phyloP scores from a whole-genome alignment of 92 coral and sea anemone genomes.

The Porites divaricata region DNA sequence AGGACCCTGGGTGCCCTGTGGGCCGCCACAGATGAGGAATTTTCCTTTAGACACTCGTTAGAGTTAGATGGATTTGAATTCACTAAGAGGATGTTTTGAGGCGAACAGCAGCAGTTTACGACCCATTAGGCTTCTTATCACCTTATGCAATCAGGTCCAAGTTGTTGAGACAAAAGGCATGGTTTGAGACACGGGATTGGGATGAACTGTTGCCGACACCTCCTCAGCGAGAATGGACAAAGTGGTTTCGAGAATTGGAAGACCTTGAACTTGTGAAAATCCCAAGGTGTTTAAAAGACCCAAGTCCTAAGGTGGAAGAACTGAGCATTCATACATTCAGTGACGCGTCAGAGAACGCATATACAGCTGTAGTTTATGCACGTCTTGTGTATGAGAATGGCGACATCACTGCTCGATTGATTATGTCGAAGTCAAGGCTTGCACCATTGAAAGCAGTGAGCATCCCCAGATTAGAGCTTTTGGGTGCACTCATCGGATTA shows the following conservation, averaged over 20 bases:
- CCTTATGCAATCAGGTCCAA: too few relatives aligned
- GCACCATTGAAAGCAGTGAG: slow-evolving; percentile 71
- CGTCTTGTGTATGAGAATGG: slow-evolving; percentile 45
- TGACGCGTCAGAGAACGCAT: slow-evolving; percentile 66
- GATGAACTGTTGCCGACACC: too few relatives aligned
- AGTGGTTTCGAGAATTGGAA: too few relatives aligned
- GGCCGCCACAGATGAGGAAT: slow-evolving; percentile 39
- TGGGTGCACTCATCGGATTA: slow-evolving; percentile 43
- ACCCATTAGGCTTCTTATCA: too few relatives aligned
- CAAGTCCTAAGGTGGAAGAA: not conserved
- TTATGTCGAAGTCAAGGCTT: slow-evolving; percentile 66
- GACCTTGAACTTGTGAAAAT: too few relatives aligned
- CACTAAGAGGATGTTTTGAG: too few relatives aligned
- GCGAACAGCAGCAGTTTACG: too few relatives aligned
- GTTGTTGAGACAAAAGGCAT: too few relatives aligned
- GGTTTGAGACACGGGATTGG: too few relatives aligned
- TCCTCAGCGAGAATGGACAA: too few relatives aligned
- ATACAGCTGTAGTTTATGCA: slow-evolving; percentile 51
- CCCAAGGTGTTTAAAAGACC: slow-evolving; percentile 39
- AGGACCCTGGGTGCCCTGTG: slow-evolving; percentile 51
- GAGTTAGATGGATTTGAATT: not conserved
- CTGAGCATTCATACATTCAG: slow-evolving; percentile 51
- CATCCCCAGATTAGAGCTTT: slow-evolving; percentile 52
- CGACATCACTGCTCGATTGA: slow-evolving; percentile 18
- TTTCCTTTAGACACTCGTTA: slow-evolving; percentile 34